Evolutionary conservation across 2,113 vertebrate species (phyloP), one percentile per base, ranked within the genome.

Genomic region (Cyanoliseus patagonus): DNA sequence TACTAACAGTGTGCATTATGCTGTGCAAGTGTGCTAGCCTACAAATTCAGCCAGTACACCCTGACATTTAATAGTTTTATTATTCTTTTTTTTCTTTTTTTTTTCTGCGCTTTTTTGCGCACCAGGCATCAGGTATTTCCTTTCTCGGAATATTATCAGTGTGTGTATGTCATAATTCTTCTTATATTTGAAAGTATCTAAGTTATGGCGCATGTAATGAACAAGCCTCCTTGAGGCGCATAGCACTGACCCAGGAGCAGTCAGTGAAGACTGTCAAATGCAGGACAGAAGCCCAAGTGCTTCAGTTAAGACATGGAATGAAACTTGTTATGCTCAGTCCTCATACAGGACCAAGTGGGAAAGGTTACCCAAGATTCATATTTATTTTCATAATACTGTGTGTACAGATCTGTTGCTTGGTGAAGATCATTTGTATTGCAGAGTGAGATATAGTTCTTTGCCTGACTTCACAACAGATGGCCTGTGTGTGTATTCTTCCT

Each of bases 21-120:
- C 63, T 81, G 42, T 93, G 47, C 31, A 37, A 51, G 13, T 66
- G 59, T 90, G 30, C 20, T 78, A 46, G 59, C 37, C 33, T 55
- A 5, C 77, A 69, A 83, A 83, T 95, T 94, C 78, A 95, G 41
- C 52, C 47, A 61, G 47, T 86, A 13, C 41, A 76, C 47, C 47
- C 19, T 97, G 92, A 76, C 83, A 57, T 90, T 79, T 90, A 83
- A 49, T 67, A 76, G 67, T 83, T 95, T 77, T 72, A 51, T 83
- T 91, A 44, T 93, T 96, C 78, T 11, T 17, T 88, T 14, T 69
- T 67, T 35, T 37, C 16, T 27, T 37, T 51, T 52, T 42, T 13
- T 30, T 44, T 46, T 31, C 66, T 18, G 22, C 33, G 6, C 17
- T 24, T 37, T 57, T 53, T 22, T 44, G 44, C 15, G 4, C 2